These are phyloP conservation scores for Heliconius nattereri DNA, from an alignment of 1,140 invertebrate species.

Conservation along the genomic window DNA sequence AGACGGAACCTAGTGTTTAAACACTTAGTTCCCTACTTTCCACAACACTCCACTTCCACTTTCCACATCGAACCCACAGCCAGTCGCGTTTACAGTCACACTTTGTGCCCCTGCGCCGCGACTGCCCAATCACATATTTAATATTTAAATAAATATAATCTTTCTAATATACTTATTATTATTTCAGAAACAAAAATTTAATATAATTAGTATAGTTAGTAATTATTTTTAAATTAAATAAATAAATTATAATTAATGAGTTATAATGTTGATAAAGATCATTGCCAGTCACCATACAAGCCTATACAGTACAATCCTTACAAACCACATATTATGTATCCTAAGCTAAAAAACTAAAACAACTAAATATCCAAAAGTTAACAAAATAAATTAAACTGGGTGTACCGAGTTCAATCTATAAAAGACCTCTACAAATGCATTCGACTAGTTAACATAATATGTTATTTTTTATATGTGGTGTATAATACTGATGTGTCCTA, in stretches of 20 bases:
- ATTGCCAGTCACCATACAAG: not conserved
- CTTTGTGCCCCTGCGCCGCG: no score
- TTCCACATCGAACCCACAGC: no score
- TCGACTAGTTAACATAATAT: conserved; percentile 50
- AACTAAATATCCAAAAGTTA: conserved; percentile 27
- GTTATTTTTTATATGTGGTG: conserved; percentile 52
- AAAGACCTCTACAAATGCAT: conserved; percentile 46
- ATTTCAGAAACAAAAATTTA: no score
- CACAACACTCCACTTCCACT: no score
- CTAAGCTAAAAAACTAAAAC: conserved; percentile 23
- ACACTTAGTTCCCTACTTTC: no score
- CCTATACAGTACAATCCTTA: conserved; percentile 18
- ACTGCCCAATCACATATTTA: no score
- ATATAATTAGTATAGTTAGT: not conserved
- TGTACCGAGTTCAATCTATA: not conserved
- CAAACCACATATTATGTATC: conserved; percentile 30
- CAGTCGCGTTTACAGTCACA: no score
- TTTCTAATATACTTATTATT: no score
- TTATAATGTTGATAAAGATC: not conserved
- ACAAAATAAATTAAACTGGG: conserved; percentile 30
- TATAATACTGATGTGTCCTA: conserved; percentile 67
- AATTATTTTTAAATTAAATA: not conserved
- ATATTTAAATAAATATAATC: no score
- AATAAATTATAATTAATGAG: not conserved
- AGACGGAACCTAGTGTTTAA: no score